Conservation (phyloP, 1,140 invertebrate genomes). For the Scaptomyza montana region DNA sequence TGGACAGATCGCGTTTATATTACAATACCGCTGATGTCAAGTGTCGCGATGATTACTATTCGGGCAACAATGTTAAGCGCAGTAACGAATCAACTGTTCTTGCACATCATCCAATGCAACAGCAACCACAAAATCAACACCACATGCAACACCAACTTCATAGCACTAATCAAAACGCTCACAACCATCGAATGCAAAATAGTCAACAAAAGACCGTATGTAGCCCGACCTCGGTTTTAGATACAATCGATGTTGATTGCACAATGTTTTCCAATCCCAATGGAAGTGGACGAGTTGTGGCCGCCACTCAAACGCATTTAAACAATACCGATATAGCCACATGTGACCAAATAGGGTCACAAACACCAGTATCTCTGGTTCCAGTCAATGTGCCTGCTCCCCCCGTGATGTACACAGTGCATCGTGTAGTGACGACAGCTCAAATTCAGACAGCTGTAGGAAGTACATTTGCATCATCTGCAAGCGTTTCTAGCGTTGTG, state of each 20-base stretch:
- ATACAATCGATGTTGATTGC: conserved; percentile 55
- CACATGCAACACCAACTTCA: conserved; percentile 32
- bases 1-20: conserved; percentile 71
- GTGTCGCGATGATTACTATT: conserved; percentile 79
- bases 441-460: conserved; percentile 81
- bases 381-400: conserved; percentile 65
- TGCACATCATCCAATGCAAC: conserved; percentile 27
- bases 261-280: conserved; percentile 51
- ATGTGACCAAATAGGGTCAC: conserved; percentile 56
- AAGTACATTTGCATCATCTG: conserved; percentile 80
- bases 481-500: conserved; percentile 79
- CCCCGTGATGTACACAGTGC: conserved; percentile 82
- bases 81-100: conserved; percentile 19
- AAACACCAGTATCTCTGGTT: conserved; percentile 55
- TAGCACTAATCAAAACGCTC: conserved; percentile 30
- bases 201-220: conserved; percentile 43
- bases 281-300: conserved; percentile 59
- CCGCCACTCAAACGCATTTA: conserved; percentile 67
- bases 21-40: conserved; percentile 75
- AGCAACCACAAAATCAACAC: conserved; percentile 22
- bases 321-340: conserved; percentile 44
- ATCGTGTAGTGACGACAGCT: conserved; percentile 81
- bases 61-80: conserved; percentile 43
- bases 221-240: conserved; percentile 46
- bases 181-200: conserved; percentile 63